These are phyloP conservation scores for Hiodon alosoides DNA, from an alignment of 2,113 vertebrate species.

Conservation along the genomic window DNA sequence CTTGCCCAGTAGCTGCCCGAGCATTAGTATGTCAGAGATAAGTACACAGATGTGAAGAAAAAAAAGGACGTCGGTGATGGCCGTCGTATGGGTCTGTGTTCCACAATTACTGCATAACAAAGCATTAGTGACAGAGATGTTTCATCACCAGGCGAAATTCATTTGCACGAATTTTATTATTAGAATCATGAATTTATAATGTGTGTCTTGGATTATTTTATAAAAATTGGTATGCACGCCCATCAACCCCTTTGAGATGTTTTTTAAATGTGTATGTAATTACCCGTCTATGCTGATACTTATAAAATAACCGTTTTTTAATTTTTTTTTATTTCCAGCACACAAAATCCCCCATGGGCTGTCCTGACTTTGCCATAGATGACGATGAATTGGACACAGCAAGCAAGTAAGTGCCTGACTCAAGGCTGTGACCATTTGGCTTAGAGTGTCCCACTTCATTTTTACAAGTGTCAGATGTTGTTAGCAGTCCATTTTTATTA, in stretches of 20 bases:
- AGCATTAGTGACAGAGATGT: too few relatives aligned
- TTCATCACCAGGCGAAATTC: too few relatives aligned
- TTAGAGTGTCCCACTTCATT: too few relatives aligned
- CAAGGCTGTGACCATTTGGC: background rate
- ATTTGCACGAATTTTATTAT: too few relatives aligned
- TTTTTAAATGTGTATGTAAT: background rate
- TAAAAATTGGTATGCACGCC: too few relatives aligned
- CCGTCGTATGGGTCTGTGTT: slow-evolving; percentile 38
- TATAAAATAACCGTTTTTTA: background rate
- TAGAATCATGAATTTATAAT: too few relatives aligned
- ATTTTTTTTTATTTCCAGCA: slow-evolving; percentile 14
- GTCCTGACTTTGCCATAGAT: slow-evolving; percentile 53
- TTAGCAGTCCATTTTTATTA: too few relatives aligned
- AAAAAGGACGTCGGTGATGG: slow-evolving; percentile 59
- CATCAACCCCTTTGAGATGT: too few relatives aligned
- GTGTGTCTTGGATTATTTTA: too few relatives aligned
- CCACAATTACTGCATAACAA: slow-evolving; percentile 24
- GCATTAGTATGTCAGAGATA: slow-evolving; percentile 2
- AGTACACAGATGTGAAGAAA: slow-evolving; percentile 32
- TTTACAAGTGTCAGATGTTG: background rate
- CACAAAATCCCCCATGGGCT: slow-evolving; percentile 48
- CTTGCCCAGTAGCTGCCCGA: slow-evolving; percentile 21
- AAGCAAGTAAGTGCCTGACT: slow-evolving; percentile 59
- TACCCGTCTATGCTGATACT: background rate
- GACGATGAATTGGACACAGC: slow-evolving; percentile 63